These are phyloP conservation scores for Mesaphorura yosii DNA, from an alignment of 1,140 invertebrate genomes.

Conservation along the genomic window DNA sequence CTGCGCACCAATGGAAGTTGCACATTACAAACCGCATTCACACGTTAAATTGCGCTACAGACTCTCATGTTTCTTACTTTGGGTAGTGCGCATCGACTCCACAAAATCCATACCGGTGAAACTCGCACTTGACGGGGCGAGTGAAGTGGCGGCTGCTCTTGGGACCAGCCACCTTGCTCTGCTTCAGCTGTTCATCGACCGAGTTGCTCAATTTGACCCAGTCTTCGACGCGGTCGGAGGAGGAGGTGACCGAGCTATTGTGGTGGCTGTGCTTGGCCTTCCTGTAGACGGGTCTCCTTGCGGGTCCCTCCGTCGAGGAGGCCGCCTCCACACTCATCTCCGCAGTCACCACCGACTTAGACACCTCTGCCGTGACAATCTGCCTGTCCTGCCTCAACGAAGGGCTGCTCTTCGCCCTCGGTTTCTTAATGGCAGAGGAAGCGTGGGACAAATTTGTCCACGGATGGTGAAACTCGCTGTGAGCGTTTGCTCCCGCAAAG, in stretches of 20 bases:
- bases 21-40: too few species aligned
- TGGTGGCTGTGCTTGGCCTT: background rate
- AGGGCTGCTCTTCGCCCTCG: too few species aligned
- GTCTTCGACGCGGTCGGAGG: constrained; percentile 26
- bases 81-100: constrained; percentile 26
- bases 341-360: background rate
- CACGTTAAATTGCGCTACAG: too few species aligned
- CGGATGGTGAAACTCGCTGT: too few species aligned
- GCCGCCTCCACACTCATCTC: background rate
- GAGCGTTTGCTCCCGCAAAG: background rate
- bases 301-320: background rate
- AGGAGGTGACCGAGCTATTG: constrained; percentile 12
- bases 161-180: constrained; percentile 7
- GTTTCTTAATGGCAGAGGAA: too few species aligned
- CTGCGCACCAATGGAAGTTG: constrained; percentile 17
- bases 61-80: too few species aligned
- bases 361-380: background rate
- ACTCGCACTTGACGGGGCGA: constrained; percentile 26
- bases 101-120: constrained; percentile 29
- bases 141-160: too few species aligned
- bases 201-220: constrained; percentile 12
- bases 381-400: constrained; percentile 6
- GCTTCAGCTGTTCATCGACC: background rate
- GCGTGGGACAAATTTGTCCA: too few species aligned
- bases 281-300: background rate